Conservation (phyloP, 2,888 invertebrate genomes). For the Tholera decimalis region DNA sequence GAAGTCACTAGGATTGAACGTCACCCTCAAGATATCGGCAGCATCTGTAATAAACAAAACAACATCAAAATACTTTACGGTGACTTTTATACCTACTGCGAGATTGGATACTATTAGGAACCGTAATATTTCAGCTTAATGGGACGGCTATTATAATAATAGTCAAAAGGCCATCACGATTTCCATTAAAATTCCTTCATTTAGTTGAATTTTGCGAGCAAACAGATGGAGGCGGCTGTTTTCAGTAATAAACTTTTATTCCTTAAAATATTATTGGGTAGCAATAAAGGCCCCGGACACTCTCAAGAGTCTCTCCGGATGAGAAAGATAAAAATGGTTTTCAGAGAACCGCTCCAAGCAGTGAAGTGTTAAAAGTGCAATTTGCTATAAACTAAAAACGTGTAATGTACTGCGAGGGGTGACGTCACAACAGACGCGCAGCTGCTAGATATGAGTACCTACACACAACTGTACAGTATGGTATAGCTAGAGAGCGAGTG, state of each 20-base stretch:
- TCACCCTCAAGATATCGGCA: conserved; percentile 69
- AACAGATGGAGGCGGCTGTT: conserved; percentile 22
- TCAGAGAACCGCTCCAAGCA: conserved; percentile 17
- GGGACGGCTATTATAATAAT: not conserved
- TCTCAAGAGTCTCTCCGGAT: conserved; percentile 20
- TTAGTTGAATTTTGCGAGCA: not conserved
- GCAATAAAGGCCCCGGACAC: conserved; percentile 9
- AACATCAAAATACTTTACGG: not conserved
- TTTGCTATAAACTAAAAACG: conserved; percentile 19
- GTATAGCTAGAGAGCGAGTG: not conserved
- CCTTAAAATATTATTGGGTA: conserved; percentile 19
- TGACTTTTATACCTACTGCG: not conserved
- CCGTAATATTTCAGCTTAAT: not conserved
- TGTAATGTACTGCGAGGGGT: conserved; percentile 7
- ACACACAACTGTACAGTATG: too few relatives aligned
- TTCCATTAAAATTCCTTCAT: conserved; percentile 27
- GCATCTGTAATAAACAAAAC: conserved; percentile 69
- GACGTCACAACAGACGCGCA: conserved; percentile 2
- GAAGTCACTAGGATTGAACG: conserved; percentile 75
- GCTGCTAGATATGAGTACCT: too few relatives aligned
- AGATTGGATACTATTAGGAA: not conserved
- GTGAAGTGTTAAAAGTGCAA: conserved; percentile 41
- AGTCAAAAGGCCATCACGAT: conserved; percentile 23
- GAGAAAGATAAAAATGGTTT: conserved; percentile 34
- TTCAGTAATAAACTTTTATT: conserved; percentile 50